Percentiles rank a stretch among this genome's conserved stretches.
Conservation (phyloP, 1,140 invertebrate species). For the Holcopasites calliopsidis region DNA sequence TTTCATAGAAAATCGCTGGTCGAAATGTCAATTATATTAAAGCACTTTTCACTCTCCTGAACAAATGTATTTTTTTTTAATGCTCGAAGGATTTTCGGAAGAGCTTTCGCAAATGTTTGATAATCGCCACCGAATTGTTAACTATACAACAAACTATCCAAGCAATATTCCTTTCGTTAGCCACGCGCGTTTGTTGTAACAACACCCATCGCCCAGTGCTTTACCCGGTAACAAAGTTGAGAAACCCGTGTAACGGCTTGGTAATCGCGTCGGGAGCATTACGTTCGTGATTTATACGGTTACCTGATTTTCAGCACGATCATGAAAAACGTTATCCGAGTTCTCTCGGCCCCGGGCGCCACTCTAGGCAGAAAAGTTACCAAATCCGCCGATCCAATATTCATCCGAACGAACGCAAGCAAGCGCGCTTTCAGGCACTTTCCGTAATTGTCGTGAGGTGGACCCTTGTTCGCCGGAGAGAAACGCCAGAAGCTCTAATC, state of each 20-base stretch:
- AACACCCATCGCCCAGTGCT: too few relatives aligned
- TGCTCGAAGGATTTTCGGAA: too few relatives aligned
- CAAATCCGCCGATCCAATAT: conserved; percentile 35
- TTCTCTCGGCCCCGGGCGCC: neutral
- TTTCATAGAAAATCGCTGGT: too few relatives aligned
- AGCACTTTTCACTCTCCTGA: too few relatives aligned
- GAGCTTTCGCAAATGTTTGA: too few relatives aligned
- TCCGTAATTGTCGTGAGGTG: conserved; percentile 34
- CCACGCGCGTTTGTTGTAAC: too few relatives aligned
- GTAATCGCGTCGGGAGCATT: neutral
- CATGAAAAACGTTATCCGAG: conserved; percentile 12
- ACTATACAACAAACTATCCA: too few relatives aligned
- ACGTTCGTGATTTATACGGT: neutral
- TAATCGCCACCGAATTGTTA: too few relatives aligned
- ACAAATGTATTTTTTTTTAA: too few relatives aligned
- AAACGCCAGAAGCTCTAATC: conserved; percentile 49
- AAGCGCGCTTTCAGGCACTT: conserved; percentile 17
- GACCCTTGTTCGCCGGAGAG: conserved; percentile 12
- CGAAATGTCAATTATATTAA: too few relatives aligned
- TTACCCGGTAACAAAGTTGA: too few relatives aligned
- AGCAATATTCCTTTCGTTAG: too few relatives aligned
- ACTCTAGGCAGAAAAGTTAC: conserved; percentile 23
- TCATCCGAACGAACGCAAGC: conserved; percentile 13
- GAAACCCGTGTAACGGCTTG: neutral
- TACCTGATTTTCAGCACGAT: neutral